Percentiles rank a stretch among this genome's conserved stretches.
Conservation (phyloP, 2,888 invertebrate genomes). For the Polydrusus cervinus region DNA sequence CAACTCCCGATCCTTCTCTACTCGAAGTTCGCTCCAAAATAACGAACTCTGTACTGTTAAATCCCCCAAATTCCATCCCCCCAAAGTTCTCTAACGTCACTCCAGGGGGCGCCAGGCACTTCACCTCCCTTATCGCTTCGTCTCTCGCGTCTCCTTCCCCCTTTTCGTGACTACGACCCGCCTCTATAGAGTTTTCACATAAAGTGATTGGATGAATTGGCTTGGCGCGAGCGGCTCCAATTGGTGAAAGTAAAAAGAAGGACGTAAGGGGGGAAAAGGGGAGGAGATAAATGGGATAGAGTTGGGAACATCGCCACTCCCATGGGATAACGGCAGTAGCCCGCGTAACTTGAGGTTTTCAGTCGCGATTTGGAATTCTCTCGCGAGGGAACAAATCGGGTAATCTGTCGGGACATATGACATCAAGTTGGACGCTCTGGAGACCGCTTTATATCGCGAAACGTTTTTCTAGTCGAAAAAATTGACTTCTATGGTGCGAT, state of each 20-base stretch:
- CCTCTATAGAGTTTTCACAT: constrained; percentile 70
- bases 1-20: constrained; percentile 35
- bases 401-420: constrained; percentile 66
- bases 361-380: constrained; percentile 69
- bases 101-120: constrained; percentile 53
- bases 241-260: constrained; percentile 27
- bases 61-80: constrained; percentile 34
- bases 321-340: constrained; percentile 70
- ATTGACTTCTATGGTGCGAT: constrained; percentile 35
- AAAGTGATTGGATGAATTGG: constrained; percentile 51
- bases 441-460: constrained; percentile 51
- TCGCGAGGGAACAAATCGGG: constrained; percentile 55
- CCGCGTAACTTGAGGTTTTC: constrained; percentile 65
- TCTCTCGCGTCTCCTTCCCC: constrained; percentile 60
- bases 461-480: constrained; percentile 48
- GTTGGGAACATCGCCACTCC: constrained; percentile 73
- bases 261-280: constrained; percentile 40
- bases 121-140: constrained; percentile 56
- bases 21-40: constrained; percentile 36
- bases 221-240: constrained; percentile 32
- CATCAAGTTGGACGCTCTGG: constrained; percentile 53
- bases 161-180: constrained; percentile 57
- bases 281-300: constrained; percentile 55
- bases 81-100: constrained; percentile 40
- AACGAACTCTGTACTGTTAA: constrained; percentile 39